Conservation (phyloP, 1,140 invertebrate species). For the Drosophila auraria region DNA sequence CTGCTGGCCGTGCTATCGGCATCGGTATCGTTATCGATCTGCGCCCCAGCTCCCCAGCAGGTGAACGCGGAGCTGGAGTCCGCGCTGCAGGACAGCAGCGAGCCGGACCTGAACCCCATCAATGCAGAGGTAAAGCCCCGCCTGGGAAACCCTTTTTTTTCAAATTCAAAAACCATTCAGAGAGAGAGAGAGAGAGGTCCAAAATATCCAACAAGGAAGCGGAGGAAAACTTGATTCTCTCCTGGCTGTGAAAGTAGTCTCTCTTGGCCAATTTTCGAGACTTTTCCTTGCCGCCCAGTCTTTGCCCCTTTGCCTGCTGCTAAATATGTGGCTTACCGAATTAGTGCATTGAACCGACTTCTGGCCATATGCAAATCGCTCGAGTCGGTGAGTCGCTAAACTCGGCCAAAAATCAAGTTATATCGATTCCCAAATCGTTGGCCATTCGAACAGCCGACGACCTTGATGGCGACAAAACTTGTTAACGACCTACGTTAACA, state of each 20-base stretch:
- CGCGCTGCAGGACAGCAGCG: slow-evolving; percentile 52
- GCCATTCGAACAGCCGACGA: slow-evolving; percentile 37
- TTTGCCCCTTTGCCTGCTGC: slow-evolving; percentile 8
- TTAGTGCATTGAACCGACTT: slow-evolving; percentile 57
- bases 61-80: slow-evolving; percentile 26
- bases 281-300: slow-evolving; percentile 6
- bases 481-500: slow-evolving; percentile 73
- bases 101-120: slow-evolving; percentile 80
- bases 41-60: slow-evolving; percentile 50
- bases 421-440: slow-evolving; percentile 31
- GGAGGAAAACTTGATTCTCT: slow-evolving; percentile 49
- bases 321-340: slow-evolving; percentile 28
- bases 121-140: slow-evolving; percentile 76
- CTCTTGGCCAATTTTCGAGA: slow-evolving; percentile 23
- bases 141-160: background rate
- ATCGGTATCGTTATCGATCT: slow-evolving; percentile 47
- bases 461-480: slow-evolving; percentile 58
- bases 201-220: slow-evolving; percentile 26
- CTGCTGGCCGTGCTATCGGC: slow-evolving; percentile 51
- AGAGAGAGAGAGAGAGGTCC: background rate
- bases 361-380: slow-evolving; percentile 39
- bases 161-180: background rate
- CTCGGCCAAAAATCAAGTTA: slow-evolving; percentile 9
- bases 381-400: slow-evolving; percentile 1
- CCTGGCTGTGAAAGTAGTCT: slow-evolving; percentile 36